Conservation (phyloP, 2,797 vertebrate genomes). For the Scyliorhinus canicula region DNA sequence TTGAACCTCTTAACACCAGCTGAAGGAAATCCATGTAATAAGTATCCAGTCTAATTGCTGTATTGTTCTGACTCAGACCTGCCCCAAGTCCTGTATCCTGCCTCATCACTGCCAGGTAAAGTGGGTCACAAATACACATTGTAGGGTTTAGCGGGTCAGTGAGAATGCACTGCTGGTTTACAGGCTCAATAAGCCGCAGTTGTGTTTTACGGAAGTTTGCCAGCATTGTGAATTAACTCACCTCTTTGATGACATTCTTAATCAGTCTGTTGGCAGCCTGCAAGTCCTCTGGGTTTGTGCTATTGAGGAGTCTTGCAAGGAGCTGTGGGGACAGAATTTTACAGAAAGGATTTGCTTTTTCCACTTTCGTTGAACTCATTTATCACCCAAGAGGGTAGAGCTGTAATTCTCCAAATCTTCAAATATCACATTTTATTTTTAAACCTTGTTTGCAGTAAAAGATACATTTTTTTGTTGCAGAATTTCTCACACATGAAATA, state of each 20-base stretch:
- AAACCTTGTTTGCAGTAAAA: neutral
- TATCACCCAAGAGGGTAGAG: neutral
- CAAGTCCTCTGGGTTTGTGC: conserved; percentile 69
- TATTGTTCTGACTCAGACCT: neutral
- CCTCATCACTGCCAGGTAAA: neutral
- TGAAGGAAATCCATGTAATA: neutral
- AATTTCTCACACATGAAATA: neutral
- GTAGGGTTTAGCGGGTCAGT: neutral
- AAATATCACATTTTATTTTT: neutral
- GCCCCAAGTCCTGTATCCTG: neutral
- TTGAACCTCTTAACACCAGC: neutral
- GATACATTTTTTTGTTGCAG: neutral
- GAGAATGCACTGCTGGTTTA: neutral
- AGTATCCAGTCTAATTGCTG: neutral
- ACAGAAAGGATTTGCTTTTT: neutral
- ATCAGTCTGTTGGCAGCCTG: conserved; percentile 83
- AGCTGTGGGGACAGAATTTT: conserved; percentile 56
- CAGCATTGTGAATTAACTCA: conserved; percentile 45
- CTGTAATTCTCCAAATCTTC: neutral
- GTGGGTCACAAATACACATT: neutral
- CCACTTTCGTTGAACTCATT: neutral
- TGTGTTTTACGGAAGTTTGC: neutral
- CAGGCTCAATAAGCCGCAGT: neutral
- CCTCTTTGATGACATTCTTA: conserved; percentile 76
- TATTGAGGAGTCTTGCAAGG: conserved; percentile 72